Evolutionary conservation across 2,888 invertebrate genomes (phyloP).

Genomic region (Ochlodes sylvanus): DNA sequence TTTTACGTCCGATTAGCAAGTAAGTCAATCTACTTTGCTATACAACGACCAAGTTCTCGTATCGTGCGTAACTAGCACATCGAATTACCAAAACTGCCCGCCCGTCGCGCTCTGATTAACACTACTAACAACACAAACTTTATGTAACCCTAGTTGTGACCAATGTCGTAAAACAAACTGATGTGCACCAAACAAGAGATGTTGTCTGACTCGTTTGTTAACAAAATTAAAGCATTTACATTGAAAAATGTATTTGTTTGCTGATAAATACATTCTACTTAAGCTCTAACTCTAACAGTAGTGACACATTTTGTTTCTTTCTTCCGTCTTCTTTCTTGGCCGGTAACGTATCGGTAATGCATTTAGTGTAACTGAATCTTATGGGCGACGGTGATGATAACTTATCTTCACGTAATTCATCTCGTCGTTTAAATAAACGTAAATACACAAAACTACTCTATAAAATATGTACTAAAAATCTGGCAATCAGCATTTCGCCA

Average conservation of each 20-base stretch:
- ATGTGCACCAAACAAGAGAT: neutral
- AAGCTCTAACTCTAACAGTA: too few species aligned
- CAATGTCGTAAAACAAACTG: conserved; percentile 27
- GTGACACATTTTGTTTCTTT: too few species aligned
- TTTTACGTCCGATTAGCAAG: neutral
- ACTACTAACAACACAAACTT: conserved; percentile 41
- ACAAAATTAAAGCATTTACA: neutral
- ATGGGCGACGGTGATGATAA: too few species aligned
- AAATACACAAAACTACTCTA: too few species aligned
- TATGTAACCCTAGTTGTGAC: conserved; percentile 8
- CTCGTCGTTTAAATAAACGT: too few species aligned
- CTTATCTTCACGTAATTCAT: too few species aligned
- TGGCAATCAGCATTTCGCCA: too few species aligned
- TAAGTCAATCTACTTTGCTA: neutral
- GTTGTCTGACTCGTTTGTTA: neutral
- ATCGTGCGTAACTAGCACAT: conserved; percentile 27
- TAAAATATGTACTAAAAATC: too few species aligned
- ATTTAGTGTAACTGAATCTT: too few species aligned
- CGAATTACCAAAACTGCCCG: conserved; percentile 47
- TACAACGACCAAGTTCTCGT: conserved; percentile 2
- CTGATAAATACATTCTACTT: too few species aligned
- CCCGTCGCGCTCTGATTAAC: conserved; percentile 53
- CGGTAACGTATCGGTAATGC: too few species aligned
- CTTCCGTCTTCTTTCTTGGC: too few species aligned
- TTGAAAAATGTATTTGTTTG: neutral